Base-by-base conservation (phyloP, 2,113 vertebrate genomes). In the Phalacrocorax carbo region DNA sequence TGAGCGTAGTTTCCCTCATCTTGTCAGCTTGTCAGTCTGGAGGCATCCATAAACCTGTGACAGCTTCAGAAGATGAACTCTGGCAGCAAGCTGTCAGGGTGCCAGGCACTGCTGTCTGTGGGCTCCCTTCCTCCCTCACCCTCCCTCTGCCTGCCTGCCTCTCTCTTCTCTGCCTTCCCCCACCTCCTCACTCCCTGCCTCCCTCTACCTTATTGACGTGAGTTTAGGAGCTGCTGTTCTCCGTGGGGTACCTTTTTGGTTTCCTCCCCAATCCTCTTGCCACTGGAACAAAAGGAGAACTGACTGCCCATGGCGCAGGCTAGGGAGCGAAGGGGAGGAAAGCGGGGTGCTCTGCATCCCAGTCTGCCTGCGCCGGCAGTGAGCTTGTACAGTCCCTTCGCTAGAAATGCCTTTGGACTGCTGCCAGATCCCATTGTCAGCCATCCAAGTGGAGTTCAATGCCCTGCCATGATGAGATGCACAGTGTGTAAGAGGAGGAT, bases 351-450 rank as follows among this genome's bases (percentile, higher is more conserved):
- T 76, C 94, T 18, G 82, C 81, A 40, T 87, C 81, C 57, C 20
- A 0, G 15, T 16, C 93, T 68, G 85, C 77, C 80, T 26, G 61
- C 6, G 13, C 90, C 44, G 2, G 80, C 80, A n/a, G 34, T 6
- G 61, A 85, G 93, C 71, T 68, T 12, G n/a, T 91, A 94, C 94
- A 71, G 68, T 72, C 87, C 34, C 86, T 95, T 90, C 0, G 4
- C 88, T 86, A 9, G 83, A 88, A 93, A 86, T 86, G 94, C 92
- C 94, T 95, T 94, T 95, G 96, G 97, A 84, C 79, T 68, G 73
- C 95, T 88, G 91, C 92, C 92, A 93, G 85, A 68, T 77, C 76
- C 78, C 68, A 62, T 93, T 94, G 91, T 96, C 87, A 90, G 92
- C 94, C 3, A 15, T 79, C 81, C 64, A 77, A 82, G 71, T n/a